Evolutionary conservation across 2,888 invertebrate genomes (phyloP), one percentile per base, ranked within the genome.

Genomic region (Laothoe populi): DNA sequence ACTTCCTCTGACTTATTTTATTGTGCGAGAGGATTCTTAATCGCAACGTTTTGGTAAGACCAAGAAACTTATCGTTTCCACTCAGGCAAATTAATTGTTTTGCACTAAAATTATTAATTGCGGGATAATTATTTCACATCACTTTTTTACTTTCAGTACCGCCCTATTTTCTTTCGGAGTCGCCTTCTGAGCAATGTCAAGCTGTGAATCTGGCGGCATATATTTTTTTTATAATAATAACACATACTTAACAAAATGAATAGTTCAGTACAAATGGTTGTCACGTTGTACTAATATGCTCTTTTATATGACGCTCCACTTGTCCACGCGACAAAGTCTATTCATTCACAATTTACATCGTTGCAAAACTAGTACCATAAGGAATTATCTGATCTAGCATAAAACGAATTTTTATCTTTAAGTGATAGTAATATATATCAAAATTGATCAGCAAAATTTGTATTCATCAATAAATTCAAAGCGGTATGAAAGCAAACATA

Each of bases 401-500:
- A 0, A 16, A 45, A 8, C 8, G n/a, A 11, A 73, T 21, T 63
- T 49, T 60, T 1, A 19, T 62, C 59, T 60, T 62, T 73, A 60
- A 19, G 0, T 0, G 0, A 19, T 0, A 13, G 0, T 0, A 26
- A 42, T 24, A 74, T 62, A 62, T 66, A 44, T 61, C 3, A 72
- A 49, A 69, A 66, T 71, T 4, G 31, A 49, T 7, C 46, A 16
- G 4, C 2, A 10, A 0, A 24, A 8, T 24, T 13, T 44, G 10
- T 63, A 64, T 66, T 67, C 40, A 67, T 61, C 63, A 74, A 75
- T 73, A 67, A 66, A 77, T 76, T 72, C 69, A 68, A 77, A 77
- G 75, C 74, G 74, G 75, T 79, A 83, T 86, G 81, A 86, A 87
- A 86, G 85, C 86, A 87, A 91, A 91, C 78, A 90, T 83, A 82